Evolutionary conservation across 2,113 vertebrate species (phyloP).

Genomic region (Rattus norvegicus): DNA sequence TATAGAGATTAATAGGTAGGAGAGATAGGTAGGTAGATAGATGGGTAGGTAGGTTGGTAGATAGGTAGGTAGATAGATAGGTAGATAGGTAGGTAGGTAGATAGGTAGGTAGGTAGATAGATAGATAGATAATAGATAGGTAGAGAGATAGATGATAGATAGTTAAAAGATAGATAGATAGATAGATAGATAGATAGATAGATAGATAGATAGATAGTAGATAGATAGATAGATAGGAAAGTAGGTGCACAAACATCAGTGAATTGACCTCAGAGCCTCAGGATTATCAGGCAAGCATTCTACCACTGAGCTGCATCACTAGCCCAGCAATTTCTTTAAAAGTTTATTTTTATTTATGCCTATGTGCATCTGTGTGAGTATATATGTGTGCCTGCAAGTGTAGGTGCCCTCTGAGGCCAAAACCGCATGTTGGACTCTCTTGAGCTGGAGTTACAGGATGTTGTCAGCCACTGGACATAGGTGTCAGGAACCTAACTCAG

Average conservation of each 20-base stretch:
- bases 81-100: too few relatives aligned
- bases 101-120: too few relatives aligned
- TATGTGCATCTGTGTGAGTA: background rate
- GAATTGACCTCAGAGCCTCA: background rate
- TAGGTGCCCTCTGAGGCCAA: background rate
- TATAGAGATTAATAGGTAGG: background rate
- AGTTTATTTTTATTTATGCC: background rate
- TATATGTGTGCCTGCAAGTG: background rate
- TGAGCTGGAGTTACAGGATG: background rate
- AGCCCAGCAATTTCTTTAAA: background rate
- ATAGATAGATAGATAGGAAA: too few relatives aligned
- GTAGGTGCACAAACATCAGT: background rate
- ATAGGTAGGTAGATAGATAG: too few relatives aligned
- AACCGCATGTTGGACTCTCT: background rate
- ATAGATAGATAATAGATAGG: too few relatives aligned
- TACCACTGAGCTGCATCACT: background rate
- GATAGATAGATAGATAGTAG: too few relatives aligned
- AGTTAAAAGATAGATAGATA: too few relatives aligned
- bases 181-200: too few relatives aligned
- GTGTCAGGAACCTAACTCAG: background rate
- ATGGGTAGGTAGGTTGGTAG: too few relatives aligned
- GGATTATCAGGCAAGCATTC: background rate
- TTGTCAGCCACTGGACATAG: background rate
- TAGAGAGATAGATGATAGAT: too few relatives aligned
- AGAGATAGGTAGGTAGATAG: too few relatives aligned